These are phyloP conservation scores for Aramus guarauna DNA, from an alignment of 2,113 vertebrate species.

Conservation along the genomic window DNA sequence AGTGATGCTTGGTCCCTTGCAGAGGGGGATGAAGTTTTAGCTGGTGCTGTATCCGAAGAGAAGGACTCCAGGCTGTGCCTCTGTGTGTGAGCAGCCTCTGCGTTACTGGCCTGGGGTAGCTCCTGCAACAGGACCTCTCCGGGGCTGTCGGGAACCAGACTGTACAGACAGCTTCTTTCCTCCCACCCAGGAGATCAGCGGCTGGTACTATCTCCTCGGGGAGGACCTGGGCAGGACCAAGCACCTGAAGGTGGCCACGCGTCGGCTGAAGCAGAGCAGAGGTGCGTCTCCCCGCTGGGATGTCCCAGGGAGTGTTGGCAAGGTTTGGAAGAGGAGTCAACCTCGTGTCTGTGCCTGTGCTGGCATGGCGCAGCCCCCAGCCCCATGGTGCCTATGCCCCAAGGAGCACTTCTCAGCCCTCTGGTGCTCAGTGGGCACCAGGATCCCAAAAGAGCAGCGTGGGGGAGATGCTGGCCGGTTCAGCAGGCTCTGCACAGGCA, in stretches of 20 bases:
- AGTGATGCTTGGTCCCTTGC: not conserved
- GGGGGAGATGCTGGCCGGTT: not conserved
- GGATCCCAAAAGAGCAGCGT: not conserved
- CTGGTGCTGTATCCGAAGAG: not conserved
- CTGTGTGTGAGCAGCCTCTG: not conserved
- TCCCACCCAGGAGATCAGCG: slow-evolving; percentile 75
- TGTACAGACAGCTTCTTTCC: not conserved
- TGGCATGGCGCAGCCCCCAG: not conserved
- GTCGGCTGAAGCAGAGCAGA: slow-evolving; percentile 53
- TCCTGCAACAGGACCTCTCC: not conserved
- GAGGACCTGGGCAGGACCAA: slow-evolving; percentile 86
- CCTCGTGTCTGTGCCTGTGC: not conserved
- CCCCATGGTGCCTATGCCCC: not conserved
- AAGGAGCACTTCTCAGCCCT: not conserved
- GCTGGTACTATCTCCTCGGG: slow-evolving; percentile 90
- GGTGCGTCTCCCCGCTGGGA: not conserved
- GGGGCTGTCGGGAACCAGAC: not conserved
- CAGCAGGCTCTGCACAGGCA: not conserved
- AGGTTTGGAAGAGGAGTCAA: not conserved
- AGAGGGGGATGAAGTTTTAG: not conserved
- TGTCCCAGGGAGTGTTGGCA: not conserved
- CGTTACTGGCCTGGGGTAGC: not conserved
- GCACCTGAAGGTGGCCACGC: slow-evolving; percentile 84
- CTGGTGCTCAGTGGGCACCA: not conserved
- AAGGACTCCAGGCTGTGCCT: not conserved